Base-by-base conservation (phyloP, 2,113 vertebrate genomes). In the Artemisiospiza belli region DNA sequence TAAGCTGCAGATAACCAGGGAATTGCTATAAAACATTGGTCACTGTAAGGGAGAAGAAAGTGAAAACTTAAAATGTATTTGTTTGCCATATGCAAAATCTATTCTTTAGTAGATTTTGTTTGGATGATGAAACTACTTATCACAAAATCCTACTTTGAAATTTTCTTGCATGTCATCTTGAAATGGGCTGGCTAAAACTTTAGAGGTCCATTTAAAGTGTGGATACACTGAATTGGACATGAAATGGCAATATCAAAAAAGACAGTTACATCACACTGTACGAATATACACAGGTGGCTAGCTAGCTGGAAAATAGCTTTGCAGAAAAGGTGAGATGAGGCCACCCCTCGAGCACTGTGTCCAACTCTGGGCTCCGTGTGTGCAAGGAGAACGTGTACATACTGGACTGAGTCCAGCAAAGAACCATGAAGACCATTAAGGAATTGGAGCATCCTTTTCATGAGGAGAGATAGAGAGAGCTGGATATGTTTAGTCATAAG, bases 101-200 rank as follows among this genome's bases (percentile, higher is more conserved):
- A 7, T 86, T 92, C 37, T 63, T 8, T 63, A 70, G 28, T 58
- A 63, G 19, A 12, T 81, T 87, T 21, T 39, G 20, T 67, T 74
- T 68, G 33, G 11, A 37, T 77, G 59, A 12, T 64, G 43, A 72
- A 83, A 52, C 23, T 64, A 33, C 33, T 54, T 92, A 43, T 2
- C 25, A 33, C 0, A 0, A 79, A 87, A 25, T 74, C 39, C 9
- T 64, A 2, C 18, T 66, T 59, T 20, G 0, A 6, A 19, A 30
- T 81, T 87, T 31, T 92, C 14, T 87, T 4, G 3, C 39, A 3
- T 84, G 21, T 20, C 19, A 12, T 72, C n/a, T 62, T 90, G 62
- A 90, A 87, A 62, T 33, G 23, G 20, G 23, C 25, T 91, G 31
- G 35, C 14, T 81, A 72, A 72, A 93, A 67, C 25, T 37, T 81